These are phyloP conservation scores for Bucorvus abyssinicus DNA, from an alignment of 2,797 vertebrate species.

Conservation along the genomic window DNA sequence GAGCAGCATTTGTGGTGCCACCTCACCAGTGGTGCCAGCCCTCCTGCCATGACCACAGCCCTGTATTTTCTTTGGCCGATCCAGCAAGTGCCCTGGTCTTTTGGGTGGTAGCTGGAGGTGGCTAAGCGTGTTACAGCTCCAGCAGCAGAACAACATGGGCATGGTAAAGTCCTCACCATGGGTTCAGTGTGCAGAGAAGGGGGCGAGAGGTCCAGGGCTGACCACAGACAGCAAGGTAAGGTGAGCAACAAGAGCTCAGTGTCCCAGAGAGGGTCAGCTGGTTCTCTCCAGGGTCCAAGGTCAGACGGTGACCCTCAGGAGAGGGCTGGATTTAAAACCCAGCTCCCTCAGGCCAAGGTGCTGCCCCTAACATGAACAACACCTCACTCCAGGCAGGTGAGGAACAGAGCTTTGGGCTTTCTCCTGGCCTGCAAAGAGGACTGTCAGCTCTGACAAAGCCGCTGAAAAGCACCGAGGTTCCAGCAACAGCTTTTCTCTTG, in stretches of 20 bases:
- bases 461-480: neutral
- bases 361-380: neutral
- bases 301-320: neutral
- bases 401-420: neutral
- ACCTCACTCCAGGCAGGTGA: neutral
- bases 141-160: neutral
- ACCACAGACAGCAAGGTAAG: neutral
- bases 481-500: neutral
- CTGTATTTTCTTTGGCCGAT: neutral
- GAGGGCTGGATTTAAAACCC: neutral
- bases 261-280: neutral
- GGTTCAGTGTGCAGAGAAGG: neutral
- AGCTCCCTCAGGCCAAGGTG: neutral
- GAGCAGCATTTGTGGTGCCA: neutral
- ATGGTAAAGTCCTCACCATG: rapidly evolving
- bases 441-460: neutral
- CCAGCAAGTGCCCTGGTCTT: neutral
- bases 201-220: neutral
- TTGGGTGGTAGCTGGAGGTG: neutral
- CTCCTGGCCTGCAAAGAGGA: neutral
- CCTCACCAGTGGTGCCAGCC: neutral
- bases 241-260: neutral
- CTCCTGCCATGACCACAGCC: neutral
- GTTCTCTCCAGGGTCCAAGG: neutral
- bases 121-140: neutral